phyloP scores from a whole-genome alignment of 1,140 invertebrate genomes.

The Archivesica marissinica region DNA sequence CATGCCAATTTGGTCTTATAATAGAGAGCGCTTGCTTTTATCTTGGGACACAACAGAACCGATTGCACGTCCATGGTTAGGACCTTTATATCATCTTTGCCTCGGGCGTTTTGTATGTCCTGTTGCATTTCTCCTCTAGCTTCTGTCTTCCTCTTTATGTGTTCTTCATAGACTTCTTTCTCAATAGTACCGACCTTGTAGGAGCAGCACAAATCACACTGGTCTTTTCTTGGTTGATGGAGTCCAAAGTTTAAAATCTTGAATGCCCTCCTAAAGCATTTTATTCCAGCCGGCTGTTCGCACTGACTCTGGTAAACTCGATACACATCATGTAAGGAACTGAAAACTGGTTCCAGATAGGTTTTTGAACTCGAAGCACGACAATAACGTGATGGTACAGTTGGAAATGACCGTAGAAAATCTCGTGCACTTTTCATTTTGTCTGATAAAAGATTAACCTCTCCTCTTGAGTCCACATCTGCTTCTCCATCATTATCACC shows the following conservation, averaged over 20 bases:
- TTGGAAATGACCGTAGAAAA: conserved; percentile 15
- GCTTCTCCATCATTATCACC: too few species aligned
- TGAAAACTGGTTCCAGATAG: conserved; percentile 36
- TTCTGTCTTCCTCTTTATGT: conserved; percentile 28
- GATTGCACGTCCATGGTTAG: conserved; percentile 45
- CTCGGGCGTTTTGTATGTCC: conserved; percentile 10
- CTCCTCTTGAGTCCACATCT: too few species aligned
- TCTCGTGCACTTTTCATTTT: background rate
- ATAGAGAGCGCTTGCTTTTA: conserved; percentile 49
- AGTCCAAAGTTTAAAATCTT: conserved; percentile 31
- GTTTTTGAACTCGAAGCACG: background rate
- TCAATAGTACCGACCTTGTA: conserved; percentile 16
- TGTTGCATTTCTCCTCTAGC: conserved; percentile 23
- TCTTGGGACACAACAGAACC: conserved; percentile 32
- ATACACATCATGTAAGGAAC: too few species aligned
- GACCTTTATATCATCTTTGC: conserved; percentile 11
- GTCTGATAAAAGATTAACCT: too few species aligned
- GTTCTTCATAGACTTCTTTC: background rate
- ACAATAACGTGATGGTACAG: conserved; percentile 26
- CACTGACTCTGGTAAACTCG: too few species aligned
- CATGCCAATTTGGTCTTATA: conserved; percentile 49
- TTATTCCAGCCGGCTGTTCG: too few species aligned
- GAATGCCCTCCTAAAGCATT: too few species aligned
- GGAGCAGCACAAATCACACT: conserved; percentile 41
- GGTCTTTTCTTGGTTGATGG: conserved; percentile 43